Evolutionary conservation across 2,888 invertebrate species (phyloP), one percentile per base, ranked within the genome.

Genomic region (Clusia tigrina): DNA sequence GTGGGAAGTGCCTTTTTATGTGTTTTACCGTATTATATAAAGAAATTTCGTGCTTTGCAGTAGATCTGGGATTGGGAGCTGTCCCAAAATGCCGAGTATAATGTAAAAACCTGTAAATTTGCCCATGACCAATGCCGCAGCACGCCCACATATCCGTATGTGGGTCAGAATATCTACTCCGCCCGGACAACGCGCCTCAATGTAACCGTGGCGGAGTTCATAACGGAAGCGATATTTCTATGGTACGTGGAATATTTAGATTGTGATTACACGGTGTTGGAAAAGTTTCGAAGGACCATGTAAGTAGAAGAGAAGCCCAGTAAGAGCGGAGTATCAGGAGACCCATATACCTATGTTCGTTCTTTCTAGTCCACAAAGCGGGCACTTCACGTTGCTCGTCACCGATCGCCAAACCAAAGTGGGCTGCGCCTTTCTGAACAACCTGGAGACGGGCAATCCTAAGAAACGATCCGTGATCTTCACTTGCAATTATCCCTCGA

Each of bases 91-190:
- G 69, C 69, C 6, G 66, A 57, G 9, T 64, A 51, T 9, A 69
- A 69, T 60, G 69, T 64, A 2, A 63, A 46, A 6, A 62, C 64
- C 20, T 69, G 67, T 38, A 23, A 57, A 0, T 67, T 69, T 56
- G 67, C 56, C 0, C 69, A 69, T 23, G 69, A 69, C 48, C 32
- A 60, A 25, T 69, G 69, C 18, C 67, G 69, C 37, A 67, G 66
- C 23, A 67, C 67, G 18, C 24, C 1, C 9, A 24, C 61, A 54
- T 69, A 60, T 65, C 64, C 61, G 1, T 57, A 65, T 48, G 67
- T 62, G 1, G 69, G 69, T 9, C 69, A 69, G 62, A 69, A 69
- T 60, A 69, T 69, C 54, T 69, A 69, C 48, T 65, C 51, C 38
- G 60, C 63, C 1, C 64, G 61, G 46, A 67, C 69, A 0, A 37